Evolutionary conservation across 2,113 vertebrate species (phyloP), one percentile per base, ranked within the genome.

Genomic region (Neogale vison): DNA sequence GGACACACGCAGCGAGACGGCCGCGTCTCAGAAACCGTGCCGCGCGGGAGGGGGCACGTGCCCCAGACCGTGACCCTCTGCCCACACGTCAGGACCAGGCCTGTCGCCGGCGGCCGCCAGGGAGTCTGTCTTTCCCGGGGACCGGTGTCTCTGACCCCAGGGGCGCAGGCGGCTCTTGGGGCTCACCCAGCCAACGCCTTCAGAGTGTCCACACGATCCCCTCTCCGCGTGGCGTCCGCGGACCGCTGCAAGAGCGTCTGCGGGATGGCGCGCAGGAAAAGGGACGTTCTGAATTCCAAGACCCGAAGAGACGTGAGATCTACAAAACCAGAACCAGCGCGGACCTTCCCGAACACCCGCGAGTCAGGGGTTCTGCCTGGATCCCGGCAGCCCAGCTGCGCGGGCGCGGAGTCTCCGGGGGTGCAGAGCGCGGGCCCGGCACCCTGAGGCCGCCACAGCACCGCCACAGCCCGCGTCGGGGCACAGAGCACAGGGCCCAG

Each of bases 341-440:
- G 20, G 71, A 52, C 42, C 61, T 63, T 57, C 24, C 45, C 29
- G 34, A 26, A 12, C 39, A 8, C 18, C 52, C 4, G 23, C 31
- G 18, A 7, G 15, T 23, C 29, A 21, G 79, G 5, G 11, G 14
- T 39, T 39, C 4, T 34, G 13, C 36, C 8, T 31, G 31, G 21
- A 24, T 20, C 10, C 13, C 20, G 4, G 24, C 34, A 36, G 57
- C 29, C 63, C 67, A 14, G 18, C 1, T 39, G 13, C 2, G 18
- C 0, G 17, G 52, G 52, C 52, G 1, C 52, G 45, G 61, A 84
- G 23, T 63, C 71, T 29, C 61, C 2, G 7, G 15, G 0, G 7
- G 14, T 3, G 8, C 23, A 7, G 11, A 11, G 39, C 3, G 9
- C 2, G 1, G 50, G 31, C 7, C 71, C 11, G 31, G 82, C 0